Percentiles rank a stretch among this genome's conserved stretches.
Conservation (phyloP, 1,140 invertebrate genomes). For the Trichonephila clavipes region DNA sequence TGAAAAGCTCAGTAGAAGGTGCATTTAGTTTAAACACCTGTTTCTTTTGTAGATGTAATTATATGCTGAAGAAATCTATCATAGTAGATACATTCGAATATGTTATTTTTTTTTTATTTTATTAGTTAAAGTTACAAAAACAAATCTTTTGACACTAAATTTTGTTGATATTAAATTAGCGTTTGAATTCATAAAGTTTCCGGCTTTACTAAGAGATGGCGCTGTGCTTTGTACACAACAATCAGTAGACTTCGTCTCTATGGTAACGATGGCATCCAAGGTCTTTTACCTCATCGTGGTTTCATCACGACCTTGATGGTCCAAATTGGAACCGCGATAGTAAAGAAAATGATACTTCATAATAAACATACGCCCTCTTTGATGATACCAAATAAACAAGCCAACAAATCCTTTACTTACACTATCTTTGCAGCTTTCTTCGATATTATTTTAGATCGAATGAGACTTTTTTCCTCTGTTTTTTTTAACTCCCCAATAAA, state of each 20-base stretch:
- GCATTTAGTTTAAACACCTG: neutral
- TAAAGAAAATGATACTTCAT: neutral
- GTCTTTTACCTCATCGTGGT: constrained; percentile 17
- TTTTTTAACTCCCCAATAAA: neutral
- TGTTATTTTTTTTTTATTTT: neutral
- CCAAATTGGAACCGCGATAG: neutral
- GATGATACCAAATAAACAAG: neutral
- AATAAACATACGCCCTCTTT: neutral
- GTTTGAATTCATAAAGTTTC: neutral
- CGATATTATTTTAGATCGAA: neutral
- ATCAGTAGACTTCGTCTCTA: neutral
- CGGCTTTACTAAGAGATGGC: neutral
- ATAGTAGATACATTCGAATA: neutral
- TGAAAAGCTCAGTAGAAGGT: neutral
- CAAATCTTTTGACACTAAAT: too few species aligned
- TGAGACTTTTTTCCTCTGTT: neutral
- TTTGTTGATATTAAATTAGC: too few species aligned
- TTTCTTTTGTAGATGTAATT: neutral
- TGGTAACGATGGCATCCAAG: neutral
- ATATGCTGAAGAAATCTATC: neutral
- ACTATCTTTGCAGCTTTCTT: neutral
- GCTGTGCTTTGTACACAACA: neutral
- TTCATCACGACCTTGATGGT: constrained; percentile 3
- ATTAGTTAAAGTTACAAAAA: too few species aligned
- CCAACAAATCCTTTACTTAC: neutral